Base-by-base conservation (phyloP, 2,888 invertebrate species). In the Agriotes lineatus region DNA sequence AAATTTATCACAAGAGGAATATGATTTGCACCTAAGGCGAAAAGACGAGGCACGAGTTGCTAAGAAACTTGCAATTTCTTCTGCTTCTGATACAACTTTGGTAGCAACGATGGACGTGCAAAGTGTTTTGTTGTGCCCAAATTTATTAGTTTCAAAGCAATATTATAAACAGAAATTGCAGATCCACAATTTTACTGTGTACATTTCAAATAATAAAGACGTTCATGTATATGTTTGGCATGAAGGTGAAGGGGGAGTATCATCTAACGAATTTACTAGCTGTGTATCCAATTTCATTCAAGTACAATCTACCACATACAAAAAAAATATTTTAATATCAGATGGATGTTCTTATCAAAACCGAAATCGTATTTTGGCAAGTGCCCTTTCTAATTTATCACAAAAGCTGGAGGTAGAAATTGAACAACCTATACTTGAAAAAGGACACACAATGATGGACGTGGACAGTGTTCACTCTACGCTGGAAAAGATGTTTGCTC, bases 201-300 rank as follows among this genome's bases (percentile, higher is more conserved):
- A 44, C 16, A 14, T 7, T 10, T 2, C 37, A 52, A 69, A 69
- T 22, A 52, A 60, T 18, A 62, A 45, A 52, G 54, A 60, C 22
- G 61, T 69, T 42, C 94, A 90, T 96, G 96, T 96, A 87, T 56
- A 83, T 84, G 62, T 68, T 4, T 73, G 73, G 71, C 62, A 70
- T 48, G 70, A 73, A 65, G 58, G 52, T 12, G 61, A 73, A 16
- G 72, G 74, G 10, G 66, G 68, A 22, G 63, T 74, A 18, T 61
- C 71, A 14, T 30, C 71, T 22, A 75, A 71, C 56, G 72, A 74
- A 68, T 72, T 72, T 60, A 67, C 63, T 18, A 65, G 56, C 12
- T 37, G 52, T 22, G 30, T 58, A 37, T 59, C 57, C 67, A 30
- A 56, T 48, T 52, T 50, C 16, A 12, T 30, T 12, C 9, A n/a